Evolutionary conservation across 2,797 vertebrate species (phyloP).

Genomic region (Pelochelys cantorii): DNA sequence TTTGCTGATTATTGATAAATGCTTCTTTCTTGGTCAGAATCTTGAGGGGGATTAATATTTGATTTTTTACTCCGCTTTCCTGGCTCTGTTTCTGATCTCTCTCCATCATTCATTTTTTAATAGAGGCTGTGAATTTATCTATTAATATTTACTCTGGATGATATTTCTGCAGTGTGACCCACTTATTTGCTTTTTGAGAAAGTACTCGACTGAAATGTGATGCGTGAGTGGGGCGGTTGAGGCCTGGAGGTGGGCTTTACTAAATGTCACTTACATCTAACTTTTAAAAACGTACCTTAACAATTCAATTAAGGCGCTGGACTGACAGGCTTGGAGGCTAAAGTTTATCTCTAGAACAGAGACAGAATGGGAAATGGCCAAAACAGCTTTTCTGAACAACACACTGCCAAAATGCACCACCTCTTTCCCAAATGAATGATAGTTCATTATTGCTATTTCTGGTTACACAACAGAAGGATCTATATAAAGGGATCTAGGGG

Average conservation of each 20-base stretch:
- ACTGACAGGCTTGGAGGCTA: not conserved
- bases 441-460: not conserved
- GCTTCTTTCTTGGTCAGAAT: not conserved
- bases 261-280: not conserved
- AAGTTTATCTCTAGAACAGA: not conserved
- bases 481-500: not conserved
- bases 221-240: not conserved
- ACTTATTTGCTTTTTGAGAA: not conserved
- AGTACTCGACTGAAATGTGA: not conserved
- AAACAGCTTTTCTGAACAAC: not conserved
- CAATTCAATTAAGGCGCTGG: slow-evolving; percentile 17
- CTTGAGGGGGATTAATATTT: not conserved
- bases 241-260: not conserved
- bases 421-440: not conserved
- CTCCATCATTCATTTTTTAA: not conserved
- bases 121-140: not conserved
- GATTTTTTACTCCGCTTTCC: not conserved
- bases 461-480: not conserved
- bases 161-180: not conserved
- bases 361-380: not conserved
- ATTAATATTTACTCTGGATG: not conserved
- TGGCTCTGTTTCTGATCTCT: not conserved
- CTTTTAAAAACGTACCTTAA: not conserved
- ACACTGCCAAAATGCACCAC: not conserved
- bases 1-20: not conserved